Conservation (phyloP, 2,888 invertebrate species). For the Drosophila helvetica region DNA sequence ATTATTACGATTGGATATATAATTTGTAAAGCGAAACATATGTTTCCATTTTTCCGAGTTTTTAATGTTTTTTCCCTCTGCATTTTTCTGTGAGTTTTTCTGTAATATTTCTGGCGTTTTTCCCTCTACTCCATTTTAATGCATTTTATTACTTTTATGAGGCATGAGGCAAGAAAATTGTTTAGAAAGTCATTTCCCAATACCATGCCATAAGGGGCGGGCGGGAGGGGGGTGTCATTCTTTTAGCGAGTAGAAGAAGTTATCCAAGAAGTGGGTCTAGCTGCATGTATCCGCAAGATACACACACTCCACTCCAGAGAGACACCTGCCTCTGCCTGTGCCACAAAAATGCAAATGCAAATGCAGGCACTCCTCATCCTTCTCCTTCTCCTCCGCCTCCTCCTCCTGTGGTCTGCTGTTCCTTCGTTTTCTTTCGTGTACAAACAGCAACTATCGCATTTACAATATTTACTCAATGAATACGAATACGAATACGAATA, state of each 20-base stretch:
- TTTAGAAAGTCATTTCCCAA: conserved; percentile 58
- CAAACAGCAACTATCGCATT: conserved; percentile 66
- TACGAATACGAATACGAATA: conserved; percentile 19
- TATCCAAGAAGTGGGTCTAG: conserved; percentile 34
- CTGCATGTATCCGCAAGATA: conserved; percentile 22
- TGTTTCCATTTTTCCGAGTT: conserved; percentile 71
- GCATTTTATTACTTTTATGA: conserved; percentile 70
- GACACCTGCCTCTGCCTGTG: conserved; percentile 43
- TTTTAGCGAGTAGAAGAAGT: conserved; percentile 20
- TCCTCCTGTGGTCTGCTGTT: not conserved
- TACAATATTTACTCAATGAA: conserved; percentile 78
- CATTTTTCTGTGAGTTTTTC: conserved; percentile 23
- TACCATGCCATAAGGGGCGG: not conserved
- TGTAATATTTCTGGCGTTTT: not conserved
- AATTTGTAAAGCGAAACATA: conserved; percentile 76
- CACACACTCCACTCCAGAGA: conserved; percentile 1
- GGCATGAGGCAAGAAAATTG: conserved; percentile 44
- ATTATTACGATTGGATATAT: conserved; percentile 75
- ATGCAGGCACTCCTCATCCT: conserved; percentile 40
- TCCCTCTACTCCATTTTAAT: conserved; percentile 48
- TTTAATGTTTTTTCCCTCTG: conserved; percentile 56
- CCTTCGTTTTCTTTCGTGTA: conserved; percentile 11
- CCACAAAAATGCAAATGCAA: conserved; percentile 70
- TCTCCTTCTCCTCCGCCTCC: not conserved
- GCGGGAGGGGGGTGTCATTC: conserved; percentile 18